Percentiles rank a stretch among this genome's conserved stretches.
phyloP scores from a whole-genome alignment of 2,797 vertebrate species.

The Microhierax caerulescens region DNA sequence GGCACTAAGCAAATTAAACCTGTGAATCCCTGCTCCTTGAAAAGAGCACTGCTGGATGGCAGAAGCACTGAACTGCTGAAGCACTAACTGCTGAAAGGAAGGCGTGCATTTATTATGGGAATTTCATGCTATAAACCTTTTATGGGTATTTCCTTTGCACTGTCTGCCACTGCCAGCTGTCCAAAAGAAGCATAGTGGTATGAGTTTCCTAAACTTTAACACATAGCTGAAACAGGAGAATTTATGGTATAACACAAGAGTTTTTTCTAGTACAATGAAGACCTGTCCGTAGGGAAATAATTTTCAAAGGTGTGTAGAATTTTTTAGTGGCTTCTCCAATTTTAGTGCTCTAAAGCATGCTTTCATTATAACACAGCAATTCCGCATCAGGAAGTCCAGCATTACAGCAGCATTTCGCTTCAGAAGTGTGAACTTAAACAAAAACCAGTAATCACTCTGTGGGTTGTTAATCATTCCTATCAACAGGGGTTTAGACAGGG shows the following conservation, averaged over 20 bases:
- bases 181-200: background rate
- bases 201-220: background rate
- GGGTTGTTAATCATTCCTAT: background rate
- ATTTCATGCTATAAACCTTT: background rate
- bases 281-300: rapidly evolving
- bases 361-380: background rate
- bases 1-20: background rate
- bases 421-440: background rate
- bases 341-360: background rate
- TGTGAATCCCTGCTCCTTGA: background rate
- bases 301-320: background rate
- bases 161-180: background rate
- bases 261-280: background rate
- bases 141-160: background rate
- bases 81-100: background rate
- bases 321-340: background rate
- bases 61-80: background rate
- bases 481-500: background rate
- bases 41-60: background rate
- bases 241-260: background rate
- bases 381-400: background rate
- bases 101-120: background rate
- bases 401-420: background rate
- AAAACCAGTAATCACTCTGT: background rate
- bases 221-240: background rate